Base-by-base conservation (phyloP, 2,797 vertebrate species). In the Heteromormyrus szaboi region DNA sequence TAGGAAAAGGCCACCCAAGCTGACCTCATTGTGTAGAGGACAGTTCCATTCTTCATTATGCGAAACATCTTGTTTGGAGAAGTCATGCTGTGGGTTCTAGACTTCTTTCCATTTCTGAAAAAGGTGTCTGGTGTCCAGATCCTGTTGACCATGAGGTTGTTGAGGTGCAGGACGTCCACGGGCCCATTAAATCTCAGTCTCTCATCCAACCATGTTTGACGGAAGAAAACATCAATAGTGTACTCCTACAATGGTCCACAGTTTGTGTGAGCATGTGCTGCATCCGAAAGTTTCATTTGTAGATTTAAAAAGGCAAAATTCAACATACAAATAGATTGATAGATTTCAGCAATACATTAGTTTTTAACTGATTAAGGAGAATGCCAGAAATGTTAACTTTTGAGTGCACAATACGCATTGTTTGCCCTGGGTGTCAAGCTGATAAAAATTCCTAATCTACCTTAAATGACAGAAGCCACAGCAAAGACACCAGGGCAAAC, bases 61-160 rank as follows among this genome's bases (percentile, higher is more conserved):
- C 96, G 95, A 89, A 97, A 97, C 72, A 97, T 93, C 92, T 96
- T 96, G 95, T 97, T 97, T 0, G 96, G 96, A 2, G 96, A 94
- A 68, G 96, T 97, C 93, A 94, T 97, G 91, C 97, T 97, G 88
- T 97, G 96, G 54, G 94, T 94, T 51, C 96, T 93, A 0, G 96
- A 96, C 90, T 92, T 96, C 92, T 90, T 96, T 5, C 96, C 95
- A 90, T 97, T 96, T 88, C 95, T 92, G 91, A 97, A 97, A 89
- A 96, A 97, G 0, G 96, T 96, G 90, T 97, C 96, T 0, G 96
- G 96, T 0, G 95, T 96, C 96, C 96, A 97, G 90, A 97, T 97
- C 83, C 95, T 96, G 76, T 96, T 96, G 87, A 97, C 95, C 96
- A 97, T 96, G 12, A 90, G 94, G 85, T 97, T 97, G 92, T 97